These are phyloP conservation scores for Alosa sapidissima DNA, from an alignment of 2,797 vertebrate genomes.

Conservation along the genomic window DNA sequence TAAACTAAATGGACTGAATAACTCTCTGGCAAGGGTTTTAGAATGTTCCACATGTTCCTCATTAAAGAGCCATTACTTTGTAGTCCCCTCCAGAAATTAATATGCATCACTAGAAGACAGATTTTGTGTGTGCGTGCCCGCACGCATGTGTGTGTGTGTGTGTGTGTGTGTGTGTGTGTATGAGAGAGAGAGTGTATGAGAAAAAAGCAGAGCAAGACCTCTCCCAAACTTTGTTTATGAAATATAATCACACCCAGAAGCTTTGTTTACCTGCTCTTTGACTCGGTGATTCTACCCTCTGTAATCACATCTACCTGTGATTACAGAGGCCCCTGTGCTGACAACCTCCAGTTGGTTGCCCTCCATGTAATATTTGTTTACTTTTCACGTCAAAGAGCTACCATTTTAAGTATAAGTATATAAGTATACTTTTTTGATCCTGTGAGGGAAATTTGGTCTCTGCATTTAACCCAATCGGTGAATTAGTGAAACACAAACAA, in stretches of 20 bases:
- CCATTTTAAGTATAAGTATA: too few relatives aligned
- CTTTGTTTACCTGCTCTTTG: background rate
- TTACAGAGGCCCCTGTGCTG: background rate
- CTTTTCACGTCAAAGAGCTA: background rate
- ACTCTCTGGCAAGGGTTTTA: background rate
- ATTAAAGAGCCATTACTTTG: background rate
- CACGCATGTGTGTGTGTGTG: background rate
- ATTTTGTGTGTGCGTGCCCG: background rate
- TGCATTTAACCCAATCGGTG: too few relatives aligned
- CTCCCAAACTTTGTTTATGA: background rate
- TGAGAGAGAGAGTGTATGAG: background rate
- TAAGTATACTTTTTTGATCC: too few relatives aligned
- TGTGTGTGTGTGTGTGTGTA: background rate
- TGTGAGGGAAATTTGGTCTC: too few relatives aligned
- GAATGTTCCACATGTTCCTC: background rate
- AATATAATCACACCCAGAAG: conserved; percentile 7
- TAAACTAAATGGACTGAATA: background rate
- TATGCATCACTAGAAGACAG: background rate
- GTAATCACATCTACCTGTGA: background rate
- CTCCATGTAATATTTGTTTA: background rate
- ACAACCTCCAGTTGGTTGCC: background rate
- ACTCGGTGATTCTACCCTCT: too few relatives aligned
- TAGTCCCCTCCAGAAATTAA: background rate
- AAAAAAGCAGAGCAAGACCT: background rate
- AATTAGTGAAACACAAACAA: too few relatives aligned